Conservation (phyloP, 2,797 vertebrate species). For the Lepus townsendii region DNA sequence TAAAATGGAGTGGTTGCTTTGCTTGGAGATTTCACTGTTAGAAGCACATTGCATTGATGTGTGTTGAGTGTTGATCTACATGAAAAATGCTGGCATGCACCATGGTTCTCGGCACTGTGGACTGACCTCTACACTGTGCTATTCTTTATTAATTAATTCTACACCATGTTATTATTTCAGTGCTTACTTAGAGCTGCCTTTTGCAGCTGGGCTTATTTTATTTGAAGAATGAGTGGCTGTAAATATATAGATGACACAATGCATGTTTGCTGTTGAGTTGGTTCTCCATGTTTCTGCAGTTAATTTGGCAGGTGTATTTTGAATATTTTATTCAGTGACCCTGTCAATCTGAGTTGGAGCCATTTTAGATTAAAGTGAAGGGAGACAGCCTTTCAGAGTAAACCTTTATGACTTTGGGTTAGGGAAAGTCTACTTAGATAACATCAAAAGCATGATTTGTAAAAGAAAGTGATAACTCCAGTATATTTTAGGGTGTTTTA, state of each 20-base stretch:
- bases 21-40: conserved; percentile 46
- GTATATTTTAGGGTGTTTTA: not conserved
- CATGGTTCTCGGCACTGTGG: not conserved
- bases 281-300: not conserved
- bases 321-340: not conserved
- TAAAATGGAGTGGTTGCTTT: conserved; percentile 46
- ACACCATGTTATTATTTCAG: conserved; percentile 9
- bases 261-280: not conserved
- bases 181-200: not conserved
- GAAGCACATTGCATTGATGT: conserved; percentile 55
- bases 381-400: no score
- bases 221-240: not conserved
- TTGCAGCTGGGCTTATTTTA: not conserved
- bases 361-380: no score
- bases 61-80: conserved; percentile 2
- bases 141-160: not conserved
- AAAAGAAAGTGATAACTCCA: not conserved
- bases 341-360: not conserved
- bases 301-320: not conserved
- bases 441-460: no score
- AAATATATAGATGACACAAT: not conserved
- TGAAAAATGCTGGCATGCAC: conserved; percentile 19
- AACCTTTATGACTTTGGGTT: no score
- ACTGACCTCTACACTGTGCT: not conserved
- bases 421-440: no score